A percentile compares a stretch with the other conserved stretches of the same genome.
Conservation (phyloP, 1,140 invertebrate genomes). For the Drosophila hydei region DNA sequence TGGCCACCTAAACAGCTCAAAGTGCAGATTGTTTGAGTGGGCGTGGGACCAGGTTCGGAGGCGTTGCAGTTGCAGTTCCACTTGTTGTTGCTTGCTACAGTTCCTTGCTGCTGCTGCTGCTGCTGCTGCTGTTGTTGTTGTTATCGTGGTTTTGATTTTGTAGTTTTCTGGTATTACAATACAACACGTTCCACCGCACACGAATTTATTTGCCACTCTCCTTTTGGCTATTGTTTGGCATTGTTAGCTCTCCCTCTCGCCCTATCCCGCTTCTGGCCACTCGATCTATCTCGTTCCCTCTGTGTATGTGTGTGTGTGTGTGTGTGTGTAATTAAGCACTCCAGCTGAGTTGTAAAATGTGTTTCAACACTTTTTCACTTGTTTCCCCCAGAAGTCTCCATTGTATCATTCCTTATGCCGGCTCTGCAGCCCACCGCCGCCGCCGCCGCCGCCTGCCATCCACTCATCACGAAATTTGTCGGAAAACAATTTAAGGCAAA, state of each 20-base stretch:
- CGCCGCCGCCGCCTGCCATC: neutral
- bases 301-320: constrained; percentile 13
- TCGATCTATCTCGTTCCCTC: neutral
- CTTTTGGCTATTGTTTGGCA: constrained; percentile 53
- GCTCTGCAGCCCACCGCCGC: neutral
- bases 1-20: constrained; percentile 60
- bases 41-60: neutral
- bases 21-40: constrained; percentile 1
- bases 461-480: constrained; percentile 59
- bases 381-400: neutral
- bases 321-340: constrained; percentile 75
- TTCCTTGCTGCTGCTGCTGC: neutral
- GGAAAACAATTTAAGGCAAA: constrained; percentile 78
- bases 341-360: constrained; percentile 77
- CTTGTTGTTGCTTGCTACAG: neutral
- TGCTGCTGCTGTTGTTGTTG: constrained; percentile 29
- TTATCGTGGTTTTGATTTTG: constrained; percentile 71
- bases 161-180: constrained; percentile 43
- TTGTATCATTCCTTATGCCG: constrained; percentile 1
- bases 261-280: constrained; percentile 1
- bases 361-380: constrained; percentile 46
- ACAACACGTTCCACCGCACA: constrained; percentile 44
- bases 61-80: constrained; percentile 3
- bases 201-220: constrained; percentile 48
- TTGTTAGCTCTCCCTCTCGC: constrained; percentile 35